phyloP scores from a whole-genome alignment of 2,113 vertebrate species.

The Anhinga anhinga region DNA sequence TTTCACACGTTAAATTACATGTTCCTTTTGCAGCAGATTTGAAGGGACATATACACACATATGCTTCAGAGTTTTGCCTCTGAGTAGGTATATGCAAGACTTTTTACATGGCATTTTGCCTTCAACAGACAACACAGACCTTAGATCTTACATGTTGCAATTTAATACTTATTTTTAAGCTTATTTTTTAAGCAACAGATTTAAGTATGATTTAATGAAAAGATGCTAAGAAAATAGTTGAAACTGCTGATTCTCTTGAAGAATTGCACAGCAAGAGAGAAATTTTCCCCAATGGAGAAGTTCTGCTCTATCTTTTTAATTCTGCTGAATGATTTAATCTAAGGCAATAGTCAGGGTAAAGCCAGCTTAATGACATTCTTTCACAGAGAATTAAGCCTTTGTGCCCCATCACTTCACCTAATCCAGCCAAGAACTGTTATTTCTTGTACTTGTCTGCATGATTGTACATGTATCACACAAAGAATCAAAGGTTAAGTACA shows the following conservation, averaged over 20 bases:
- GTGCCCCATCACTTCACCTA: not conserved
- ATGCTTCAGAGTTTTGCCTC: not conserved
- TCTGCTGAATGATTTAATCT: not conserved
- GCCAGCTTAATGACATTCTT: not conserved
- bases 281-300: not conserved
- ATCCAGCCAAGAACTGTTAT: not conserved
- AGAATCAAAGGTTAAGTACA: not conserved
- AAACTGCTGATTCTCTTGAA: not conserved
- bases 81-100: not conserved
- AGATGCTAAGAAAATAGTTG: not conserved
- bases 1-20: not conserved
- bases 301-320: not conserved
- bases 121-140: not conserved
- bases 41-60: not conserved
- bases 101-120: not conserved
- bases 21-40: not conserved
- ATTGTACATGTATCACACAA: not conserved
- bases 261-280: not conserved
- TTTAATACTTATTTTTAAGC: not conserved
- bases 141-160: not conserved
- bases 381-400: not conserved
- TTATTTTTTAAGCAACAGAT: not conserved
- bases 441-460: not conserved
- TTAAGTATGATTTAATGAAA: not conserved
- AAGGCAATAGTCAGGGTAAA: not conserved